These are phyloP conservation scores for Macrophya annulata DNA, from an alignment of 2,888 invertebrate genomes.

Conservation along the genomic window DNA sequence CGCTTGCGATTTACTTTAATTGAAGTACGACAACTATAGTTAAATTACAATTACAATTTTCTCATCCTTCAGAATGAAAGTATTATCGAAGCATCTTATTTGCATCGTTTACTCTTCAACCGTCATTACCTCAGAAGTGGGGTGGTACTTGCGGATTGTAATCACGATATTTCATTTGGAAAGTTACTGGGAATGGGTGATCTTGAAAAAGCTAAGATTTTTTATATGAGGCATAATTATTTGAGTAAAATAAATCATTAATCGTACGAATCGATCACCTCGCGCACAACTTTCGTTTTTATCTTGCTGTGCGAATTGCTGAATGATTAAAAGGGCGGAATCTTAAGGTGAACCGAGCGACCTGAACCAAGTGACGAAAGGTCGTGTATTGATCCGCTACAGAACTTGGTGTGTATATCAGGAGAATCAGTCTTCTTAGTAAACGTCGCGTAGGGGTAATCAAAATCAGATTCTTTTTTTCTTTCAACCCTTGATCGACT, in stretches of 20 bases:
- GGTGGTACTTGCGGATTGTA: background rate
- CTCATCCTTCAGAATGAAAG: background rate
- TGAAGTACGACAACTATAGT: background rate
- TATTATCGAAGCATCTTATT: background rate
- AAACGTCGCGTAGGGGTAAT: constrained; percentile 32
- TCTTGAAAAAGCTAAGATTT: background rate
- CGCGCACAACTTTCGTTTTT: background rate
- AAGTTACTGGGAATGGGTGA: background rate
- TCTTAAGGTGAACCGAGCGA: background rate
- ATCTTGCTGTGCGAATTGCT: background rate
- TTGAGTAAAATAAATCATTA: background rate
- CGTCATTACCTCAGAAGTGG: background rate
- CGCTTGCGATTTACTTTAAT: background rate
- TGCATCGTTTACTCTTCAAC: background rate
- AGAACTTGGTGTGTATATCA: constrained; percentile 27
- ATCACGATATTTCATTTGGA: background rate
- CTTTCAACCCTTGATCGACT: background rate
- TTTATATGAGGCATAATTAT: background rate
- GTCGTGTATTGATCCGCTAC: constrained; percentile 40
- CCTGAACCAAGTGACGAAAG: constrained; percentile 16
- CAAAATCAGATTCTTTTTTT: background rate
- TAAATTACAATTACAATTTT: background rate
- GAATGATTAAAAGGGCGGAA: background rate
- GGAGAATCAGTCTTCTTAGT: constrained; percentile 29
- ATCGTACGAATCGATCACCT: background rate